Base-by-base conservation (phyloP, 1,140 invertebrate species). In the Temnothorax curvispinosus region DNA sequence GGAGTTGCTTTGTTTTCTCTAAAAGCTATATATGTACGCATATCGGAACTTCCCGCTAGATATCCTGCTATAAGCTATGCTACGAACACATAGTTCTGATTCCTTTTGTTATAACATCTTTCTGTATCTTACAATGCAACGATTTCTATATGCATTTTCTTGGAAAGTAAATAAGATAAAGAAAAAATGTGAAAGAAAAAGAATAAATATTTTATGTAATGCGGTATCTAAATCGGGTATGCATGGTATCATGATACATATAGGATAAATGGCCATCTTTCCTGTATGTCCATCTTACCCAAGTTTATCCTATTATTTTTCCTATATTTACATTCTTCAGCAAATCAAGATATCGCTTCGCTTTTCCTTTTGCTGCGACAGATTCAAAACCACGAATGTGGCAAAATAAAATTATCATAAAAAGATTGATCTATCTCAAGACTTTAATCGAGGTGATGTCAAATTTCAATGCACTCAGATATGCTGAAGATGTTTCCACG, bases 341-440 rank as follows among this genome's bases (percentile, higher is more conserved):
- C 32, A 52, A 78, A 78, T 35, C 60, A 11, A 67, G 67, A 80
- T 80, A 8, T 67, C n/a, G 18, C 13, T 65, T 13, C 3, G 6
- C 47, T 60, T 52, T 35, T 15, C 21, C 47, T 35, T 7, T 35
- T 7, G 11, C 13, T 64, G 27, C 15, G 44, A 52, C 11, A 41
- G 9, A 35, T n/a, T 38, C 0, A 32, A 67, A 27, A 72, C 0
- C 15, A 44, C 13, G n/a, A 85, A 69, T 71, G 27, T n/a, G 38
- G 8, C 32, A 15, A 85, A 85, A 87, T 85, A 85, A 69, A 71
- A 87, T 85, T 62, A 27, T 77, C 47, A 18, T 52, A 67, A 85
- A 69, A 47, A 50, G 8, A 47, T 47, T 4, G 0, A 4, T n/a
- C 27, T 27, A 27, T 27, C 27, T 27, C 27, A 27, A 27, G 27